These are phyloP conservation scores for Eulemur coronatus DNA, from an alignment of 2,797 vertebrate genomes.

Conservation along the genomic window DNA sequence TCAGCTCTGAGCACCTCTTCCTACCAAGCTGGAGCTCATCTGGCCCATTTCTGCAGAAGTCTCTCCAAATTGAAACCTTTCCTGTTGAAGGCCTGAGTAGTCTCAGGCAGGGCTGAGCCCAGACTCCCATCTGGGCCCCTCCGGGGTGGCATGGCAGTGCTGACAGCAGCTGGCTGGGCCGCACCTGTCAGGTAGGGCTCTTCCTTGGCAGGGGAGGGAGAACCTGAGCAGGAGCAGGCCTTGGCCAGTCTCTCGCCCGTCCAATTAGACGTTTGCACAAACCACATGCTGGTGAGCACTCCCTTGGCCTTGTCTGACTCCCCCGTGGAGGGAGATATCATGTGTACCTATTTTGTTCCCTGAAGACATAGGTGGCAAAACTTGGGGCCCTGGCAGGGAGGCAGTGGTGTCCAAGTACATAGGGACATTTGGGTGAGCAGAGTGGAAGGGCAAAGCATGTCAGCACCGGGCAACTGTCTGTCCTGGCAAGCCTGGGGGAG, in stretches of 20 bases:
- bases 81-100: not conserved
- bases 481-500: not conserved
- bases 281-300: not conserved
- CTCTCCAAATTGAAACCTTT: not conserved
- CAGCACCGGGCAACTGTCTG: not conserved
- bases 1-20: not conserved
- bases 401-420: not conserved
- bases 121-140: not conserved
- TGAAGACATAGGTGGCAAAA: constrained; percentile 59
- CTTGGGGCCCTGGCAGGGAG: not conserved
- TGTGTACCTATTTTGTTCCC: constrained; percentile 32
- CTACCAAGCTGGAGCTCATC: not conserved
- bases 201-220: not conserved
- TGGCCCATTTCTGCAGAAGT: not conserved
- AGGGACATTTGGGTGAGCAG: not conserved
- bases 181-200: not conserved
- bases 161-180: not conserved
- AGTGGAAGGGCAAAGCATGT: not conserved
- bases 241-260: not conserved
- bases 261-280: not conserved
- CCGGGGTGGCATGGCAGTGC: not conserved
- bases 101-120: not conserved
- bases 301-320: constrained; percentile 38
- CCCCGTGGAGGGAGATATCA: not conserved
- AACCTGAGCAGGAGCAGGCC: not conserved